Base-by-base conservation (phyloP, 2,888 invertebrate genomes). In the Lepidochitona cinerea region DNA sequence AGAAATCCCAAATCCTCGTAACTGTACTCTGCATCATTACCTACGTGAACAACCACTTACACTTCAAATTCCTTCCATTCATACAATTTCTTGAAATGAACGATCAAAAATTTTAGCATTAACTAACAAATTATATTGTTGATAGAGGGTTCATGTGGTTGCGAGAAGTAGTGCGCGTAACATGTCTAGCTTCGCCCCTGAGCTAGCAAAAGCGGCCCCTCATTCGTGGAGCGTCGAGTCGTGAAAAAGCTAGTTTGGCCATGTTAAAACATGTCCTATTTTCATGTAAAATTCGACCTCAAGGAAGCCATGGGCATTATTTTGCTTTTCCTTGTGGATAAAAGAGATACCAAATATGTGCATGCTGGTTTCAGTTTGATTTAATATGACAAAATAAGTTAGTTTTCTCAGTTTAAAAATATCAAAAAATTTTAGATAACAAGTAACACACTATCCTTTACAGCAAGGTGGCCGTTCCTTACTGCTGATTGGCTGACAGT, bases 211-310 rank as follows among this genome's bases (percentile, higher is more conserved):
- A 29, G 59, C 59, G 59, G 14, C 59, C 59, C 59, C 59, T 59
- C 59, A 59, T 59, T 59, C 59, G 59, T 59, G 59, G 59, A 59
- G 23, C 59, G 59, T 59, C 29, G 23, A 59, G 59, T 26, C 59
- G 59, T 29, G 59, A 59, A 29, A 49, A 59, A 29, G 59, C 59
- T 2, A 29, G 59, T 26, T 32, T 23, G 59, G 59, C 59, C 59
- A 59, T 59, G 59, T 59, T 59, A 12, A 29, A 14, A 59, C 59
- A 14, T 23, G 29, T 26, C 26, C 32, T 32, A 23, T 59, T 59
- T 59, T 59, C 59, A 32, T 14, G 23, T 29, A 23, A 59, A 59
- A 59, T 59, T 59, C 59, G 29, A 2, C 18, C 4, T 26, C 12
- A 59, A 59, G 29, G 29, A 23, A 12, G 26, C 7, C 4, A 4